Conservation (phyloP, 2,888 invertebrate genomes). For the Brachycybe producta region DNA sequence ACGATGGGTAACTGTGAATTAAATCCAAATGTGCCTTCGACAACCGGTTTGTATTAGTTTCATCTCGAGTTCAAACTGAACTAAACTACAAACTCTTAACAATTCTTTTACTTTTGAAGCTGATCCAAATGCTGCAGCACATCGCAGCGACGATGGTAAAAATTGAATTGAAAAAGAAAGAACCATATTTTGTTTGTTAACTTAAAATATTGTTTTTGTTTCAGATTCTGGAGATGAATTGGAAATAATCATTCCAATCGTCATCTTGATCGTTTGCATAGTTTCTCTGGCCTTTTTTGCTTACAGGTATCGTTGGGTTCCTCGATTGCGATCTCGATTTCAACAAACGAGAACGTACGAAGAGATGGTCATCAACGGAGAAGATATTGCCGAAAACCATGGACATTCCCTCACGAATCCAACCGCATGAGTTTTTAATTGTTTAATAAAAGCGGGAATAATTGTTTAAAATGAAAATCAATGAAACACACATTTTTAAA, state of each 20-base stretch:
- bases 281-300: background rate
- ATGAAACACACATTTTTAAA: too few species aligned
- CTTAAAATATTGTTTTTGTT: background rate
- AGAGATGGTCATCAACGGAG: slow-evolving; percentile 1
- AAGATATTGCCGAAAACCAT: too few species aligned
- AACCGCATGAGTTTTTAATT: background rate
- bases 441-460: background rate
- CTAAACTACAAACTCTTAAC: too few species aligned
- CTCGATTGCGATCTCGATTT: background rate
- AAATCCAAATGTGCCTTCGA: background rate
- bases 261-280: background rate
- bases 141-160: too few species aligned
- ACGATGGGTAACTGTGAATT: background rate
- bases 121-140: too few species aligned
- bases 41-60: background rate
- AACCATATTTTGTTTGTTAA: background rate
- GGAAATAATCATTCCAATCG: background rate
- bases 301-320: background rate
- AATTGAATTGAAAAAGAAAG: background rate
- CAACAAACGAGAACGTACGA: background rate
- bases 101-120: too few species aligned
- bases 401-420: too few species aligned
- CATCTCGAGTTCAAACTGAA: background rate
- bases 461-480: too few species aligned
- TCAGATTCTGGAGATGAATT: background rate